phyloP scores from a whole-genome alignment of 2,113 vertebrate species.

The Globicephala melas region DNA sequence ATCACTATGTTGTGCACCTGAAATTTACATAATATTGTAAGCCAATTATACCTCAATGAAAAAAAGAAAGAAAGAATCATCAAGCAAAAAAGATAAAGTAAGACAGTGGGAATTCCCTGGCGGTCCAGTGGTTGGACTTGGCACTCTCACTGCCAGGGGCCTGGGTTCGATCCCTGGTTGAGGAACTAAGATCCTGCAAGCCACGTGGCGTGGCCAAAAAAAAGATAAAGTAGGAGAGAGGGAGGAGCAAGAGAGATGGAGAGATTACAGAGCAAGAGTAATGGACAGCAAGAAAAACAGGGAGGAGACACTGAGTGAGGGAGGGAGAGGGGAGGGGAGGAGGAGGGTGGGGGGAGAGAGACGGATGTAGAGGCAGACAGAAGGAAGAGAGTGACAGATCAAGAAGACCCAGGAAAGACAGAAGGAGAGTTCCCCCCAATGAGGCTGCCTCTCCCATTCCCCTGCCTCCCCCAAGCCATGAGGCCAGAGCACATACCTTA shows the following conservation, averaged over 20 bases:
- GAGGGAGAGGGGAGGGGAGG: rapidly evolving
- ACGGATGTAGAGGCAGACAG: background rate
- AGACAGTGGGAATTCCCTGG: background rate
- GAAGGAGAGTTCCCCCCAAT: background rate
- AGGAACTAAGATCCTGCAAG: background rate
- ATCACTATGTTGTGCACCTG: background rate
- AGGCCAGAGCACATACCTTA: slow-evolving; percentile 83
- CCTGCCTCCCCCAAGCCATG: background rate
- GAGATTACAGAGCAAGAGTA: background rate
- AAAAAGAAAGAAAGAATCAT: background rate
- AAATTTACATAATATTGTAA: background rate
- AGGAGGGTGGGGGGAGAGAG: background rate
- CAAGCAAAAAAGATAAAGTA: background rate
- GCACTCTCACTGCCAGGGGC: background rate
- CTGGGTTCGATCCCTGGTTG: background rate
- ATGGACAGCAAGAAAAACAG: background rate
- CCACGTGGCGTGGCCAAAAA: background rate
- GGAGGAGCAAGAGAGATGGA: background rate
- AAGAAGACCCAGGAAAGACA: background rate
- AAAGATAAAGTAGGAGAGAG: background rate
- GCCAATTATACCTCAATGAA: background rate
- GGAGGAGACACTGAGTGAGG: background rate
- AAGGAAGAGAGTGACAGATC: background rate
- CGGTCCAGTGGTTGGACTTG: background rate
- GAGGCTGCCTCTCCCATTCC: background rate